phyloP scores from a whole-genome alignment of 2,113 vertebrate species.

The Epinephelus fuscoguttatus region DNA sequence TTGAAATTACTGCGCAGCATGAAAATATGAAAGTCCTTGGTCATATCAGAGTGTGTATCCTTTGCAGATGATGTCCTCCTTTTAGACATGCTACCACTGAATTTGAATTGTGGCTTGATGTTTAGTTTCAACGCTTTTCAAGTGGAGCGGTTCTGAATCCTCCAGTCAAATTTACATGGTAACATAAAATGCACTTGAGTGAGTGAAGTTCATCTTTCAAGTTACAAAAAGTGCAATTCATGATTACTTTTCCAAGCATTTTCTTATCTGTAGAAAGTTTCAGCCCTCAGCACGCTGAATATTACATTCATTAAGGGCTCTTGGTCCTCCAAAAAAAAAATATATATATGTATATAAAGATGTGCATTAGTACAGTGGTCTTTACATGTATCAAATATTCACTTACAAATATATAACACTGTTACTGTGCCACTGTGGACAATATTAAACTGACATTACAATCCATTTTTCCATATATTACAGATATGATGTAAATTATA shows the following conservation, averaged over 20 bases:
- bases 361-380: conserved; percentile 23
- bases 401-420: conserved; percentile 31
- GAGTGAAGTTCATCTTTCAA: not conserved
- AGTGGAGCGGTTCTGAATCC: conserved; percentile 41
- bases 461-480: conserved; percentile 50
- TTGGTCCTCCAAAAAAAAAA: conserved; percentile 56
- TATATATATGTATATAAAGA: not conserved
- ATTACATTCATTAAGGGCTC: conserved; percentile 25
- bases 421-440: conserved; percentile 19
- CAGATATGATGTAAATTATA: conserved; percentile 48
- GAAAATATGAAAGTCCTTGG: conserved; percentile 16
- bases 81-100: conserved; percentile 79
- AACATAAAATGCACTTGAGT: not conserved
- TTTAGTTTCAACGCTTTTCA: conserved; percentile 11
- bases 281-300: conserved; percentile 69
- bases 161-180: conserved; percentile 21
- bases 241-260: not conserved
- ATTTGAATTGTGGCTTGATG: conserved; percentile 12
- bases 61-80: conserved; percentile 72
- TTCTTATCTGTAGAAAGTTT: conserved; percentile 30
- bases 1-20: not conserved
- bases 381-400: conserved; percentile 46
- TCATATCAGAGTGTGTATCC: conserved; percentile 70
- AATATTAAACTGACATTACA: conserved; percentile 11
- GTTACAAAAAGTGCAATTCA: conserved; percentile 28